phyloP scores from a whole-genome alignment of 1,140 invertebrate species.

The Hetaerina americana region DNA sequence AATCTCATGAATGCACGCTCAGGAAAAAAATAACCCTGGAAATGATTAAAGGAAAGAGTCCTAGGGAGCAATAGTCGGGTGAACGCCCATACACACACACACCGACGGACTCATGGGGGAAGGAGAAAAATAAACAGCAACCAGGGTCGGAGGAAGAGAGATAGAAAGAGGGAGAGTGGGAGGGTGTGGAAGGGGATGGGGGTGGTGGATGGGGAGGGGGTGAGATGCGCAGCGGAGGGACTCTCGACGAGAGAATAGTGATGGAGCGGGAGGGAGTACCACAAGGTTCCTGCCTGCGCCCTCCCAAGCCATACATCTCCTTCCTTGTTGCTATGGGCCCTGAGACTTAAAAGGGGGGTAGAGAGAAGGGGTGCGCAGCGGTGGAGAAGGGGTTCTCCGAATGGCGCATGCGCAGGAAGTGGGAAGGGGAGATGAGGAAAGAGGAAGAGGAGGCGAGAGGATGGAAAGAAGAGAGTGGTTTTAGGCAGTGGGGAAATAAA shows the following conservation, averaged over 20 bases:
- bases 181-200: too few relatives aligned
- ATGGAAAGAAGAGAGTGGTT: neutral
- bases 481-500: neutral
- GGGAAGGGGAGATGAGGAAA: neutral
- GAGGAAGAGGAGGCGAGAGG: neutral
- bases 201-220: too few relatives aligned
- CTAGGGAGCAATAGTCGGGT: neutral
- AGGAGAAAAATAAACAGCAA: too few relatives aligned
- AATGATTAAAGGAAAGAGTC: neutral
- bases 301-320: neutral
- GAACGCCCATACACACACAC: neutral
- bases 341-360: neutral
- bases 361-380: neutral
- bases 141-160: neutral
- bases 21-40: neutral
- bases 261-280: neutral
- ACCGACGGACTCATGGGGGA: too few relatives aligned
- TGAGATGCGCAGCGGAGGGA: too few relatives aligned
- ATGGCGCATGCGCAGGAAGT: neutral
- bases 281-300: neutral
- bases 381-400: neutral
- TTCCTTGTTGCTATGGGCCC: neutral
- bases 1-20: neutral
- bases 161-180: neutral
- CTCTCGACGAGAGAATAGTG: too few relatives aligned